These are phyloP conservation scores for Lepidurus couesii DNA, from an alignment of 1,140 invertebrate genomes.

Conservation along the genomic window DNA sequence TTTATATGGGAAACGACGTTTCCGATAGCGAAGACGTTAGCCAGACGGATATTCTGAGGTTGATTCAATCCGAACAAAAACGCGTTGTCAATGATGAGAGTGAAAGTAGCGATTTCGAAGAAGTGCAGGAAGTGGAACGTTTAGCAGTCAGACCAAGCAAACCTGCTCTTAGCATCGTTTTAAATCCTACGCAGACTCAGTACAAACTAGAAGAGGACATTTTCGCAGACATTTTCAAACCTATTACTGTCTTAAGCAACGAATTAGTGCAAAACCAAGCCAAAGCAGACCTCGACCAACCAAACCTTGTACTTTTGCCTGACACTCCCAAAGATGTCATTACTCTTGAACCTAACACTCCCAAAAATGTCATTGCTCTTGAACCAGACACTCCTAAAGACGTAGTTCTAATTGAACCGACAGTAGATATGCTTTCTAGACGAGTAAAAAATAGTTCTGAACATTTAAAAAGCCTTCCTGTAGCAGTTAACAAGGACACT, in stretches of 20 bases:
- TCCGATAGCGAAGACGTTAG: background rate
- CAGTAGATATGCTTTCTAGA: too few relatives aligned
- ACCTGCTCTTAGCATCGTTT: conserved; percentile 23
- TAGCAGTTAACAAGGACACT: too few relatives aligned
- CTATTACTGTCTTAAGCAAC: background rate
- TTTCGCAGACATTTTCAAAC: conserved; percentile 58
- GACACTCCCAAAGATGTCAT: background rate
- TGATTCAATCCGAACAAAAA: conserved; percentile 25
- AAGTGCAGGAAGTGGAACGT: background rate
- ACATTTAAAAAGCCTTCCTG: too few relatives aligned
- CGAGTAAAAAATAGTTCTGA: too few relatives aligned
- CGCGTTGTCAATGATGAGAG: conserved; percentile 24
- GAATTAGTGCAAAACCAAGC: background rate
- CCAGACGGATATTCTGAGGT: background rate
- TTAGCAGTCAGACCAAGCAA: background rate
- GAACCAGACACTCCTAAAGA: background rate
- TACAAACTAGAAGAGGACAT: conserved; percentile 54
- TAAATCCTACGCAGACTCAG: conserved; percentile 35
- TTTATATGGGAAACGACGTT: background rate
- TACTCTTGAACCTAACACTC: background rate
- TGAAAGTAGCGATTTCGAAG: background rate
- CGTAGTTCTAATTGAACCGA: too few relatives aligned
- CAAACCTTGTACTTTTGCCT: background rate
- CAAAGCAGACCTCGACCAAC: background rate
- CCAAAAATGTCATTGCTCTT: background rate